These are phyloP conservation scores for Ptilonorhynchus violaceus DNA, from an alignment of 2,113 vertebrate genomes.

Conservation along the genomic window DNA sequence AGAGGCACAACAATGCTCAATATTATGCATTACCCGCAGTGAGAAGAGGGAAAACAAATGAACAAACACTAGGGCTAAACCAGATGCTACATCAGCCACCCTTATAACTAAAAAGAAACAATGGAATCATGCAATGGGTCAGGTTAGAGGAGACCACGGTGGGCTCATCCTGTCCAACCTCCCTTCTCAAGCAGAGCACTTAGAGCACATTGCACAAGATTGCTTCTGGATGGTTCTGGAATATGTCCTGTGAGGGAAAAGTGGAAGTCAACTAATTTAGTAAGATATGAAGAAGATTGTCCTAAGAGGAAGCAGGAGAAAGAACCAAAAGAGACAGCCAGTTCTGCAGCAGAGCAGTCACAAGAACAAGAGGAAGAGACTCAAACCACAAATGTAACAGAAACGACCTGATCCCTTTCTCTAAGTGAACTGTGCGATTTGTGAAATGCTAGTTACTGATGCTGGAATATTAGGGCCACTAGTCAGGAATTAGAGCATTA, in stretches of 20 bases:
- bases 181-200: neutral
- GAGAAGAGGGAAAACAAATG: neutral
- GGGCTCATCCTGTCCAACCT: neutral
- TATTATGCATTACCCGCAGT: no score
- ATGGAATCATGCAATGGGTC: neutral
- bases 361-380: neutral
- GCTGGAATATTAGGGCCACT: neutral
- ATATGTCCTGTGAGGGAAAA: neutral
- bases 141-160: neutral
- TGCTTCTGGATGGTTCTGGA: neutral
- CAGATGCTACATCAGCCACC: neutral
- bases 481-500: neutral
- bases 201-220: neutral
- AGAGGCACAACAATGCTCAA: neutral
- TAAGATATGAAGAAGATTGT: neutral
- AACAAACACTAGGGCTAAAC: neutral
- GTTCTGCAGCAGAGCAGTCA: neutral
- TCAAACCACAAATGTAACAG: neutral
- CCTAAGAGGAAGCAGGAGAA: neutral
- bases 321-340: neutral
- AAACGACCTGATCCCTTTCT: neutral
- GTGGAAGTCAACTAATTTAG: neutral
- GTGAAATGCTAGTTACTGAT: neutral
- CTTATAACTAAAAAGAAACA: neutral
- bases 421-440: neutral